phyloP scores from a whole-genome alignment of 1,140 invertebrate species.

The Acyrthosiphon pisum region DNA sequence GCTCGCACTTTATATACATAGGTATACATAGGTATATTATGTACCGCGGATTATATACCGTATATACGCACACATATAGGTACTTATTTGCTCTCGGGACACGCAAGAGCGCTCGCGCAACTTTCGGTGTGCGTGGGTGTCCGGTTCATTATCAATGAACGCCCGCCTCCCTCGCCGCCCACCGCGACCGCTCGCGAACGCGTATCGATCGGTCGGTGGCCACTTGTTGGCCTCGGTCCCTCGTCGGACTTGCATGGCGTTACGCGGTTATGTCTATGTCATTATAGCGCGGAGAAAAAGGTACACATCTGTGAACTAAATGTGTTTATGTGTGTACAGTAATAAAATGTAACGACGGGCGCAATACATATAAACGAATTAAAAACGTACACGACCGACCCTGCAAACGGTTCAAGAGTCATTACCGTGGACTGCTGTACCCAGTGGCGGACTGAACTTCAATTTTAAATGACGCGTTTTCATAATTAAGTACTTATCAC shows the following conservation, averaged over 20 bases:
- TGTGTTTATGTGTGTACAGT: background rate
- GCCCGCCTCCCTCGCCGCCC: background rate
- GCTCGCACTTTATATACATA: too few species aligned
- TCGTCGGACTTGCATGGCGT: background rate
- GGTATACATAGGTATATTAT: background rate
- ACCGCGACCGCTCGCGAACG: background rate
- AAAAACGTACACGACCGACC: background rate
- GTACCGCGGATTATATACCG: too few species aligned
- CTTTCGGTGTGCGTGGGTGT: conserved; percentile 2
- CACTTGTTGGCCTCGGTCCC: conserved; percentile 26
- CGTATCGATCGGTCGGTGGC: conserved; percentile 14
- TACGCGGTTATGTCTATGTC: too few species aligned
- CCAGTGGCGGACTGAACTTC: too few species aligned
- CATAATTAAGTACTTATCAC: too few species aligned
- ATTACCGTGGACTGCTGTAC: background rate
- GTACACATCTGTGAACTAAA: background rate
- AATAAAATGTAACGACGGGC: background rate
- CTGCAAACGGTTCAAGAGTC: background rate
- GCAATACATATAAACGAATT: background rate
- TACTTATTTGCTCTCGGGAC: background rate
- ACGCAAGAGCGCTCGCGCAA: background rate
- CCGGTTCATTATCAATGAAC: conserved; percentile 49
- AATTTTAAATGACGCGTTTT: too few species aligned
- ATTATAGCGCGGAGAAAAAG: background rate
- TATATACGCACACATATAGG: too few species aligned